Conservation (phyloP, 2,797 vertebrate genomes). For the Schizothorax lantsangensis region DNA sequence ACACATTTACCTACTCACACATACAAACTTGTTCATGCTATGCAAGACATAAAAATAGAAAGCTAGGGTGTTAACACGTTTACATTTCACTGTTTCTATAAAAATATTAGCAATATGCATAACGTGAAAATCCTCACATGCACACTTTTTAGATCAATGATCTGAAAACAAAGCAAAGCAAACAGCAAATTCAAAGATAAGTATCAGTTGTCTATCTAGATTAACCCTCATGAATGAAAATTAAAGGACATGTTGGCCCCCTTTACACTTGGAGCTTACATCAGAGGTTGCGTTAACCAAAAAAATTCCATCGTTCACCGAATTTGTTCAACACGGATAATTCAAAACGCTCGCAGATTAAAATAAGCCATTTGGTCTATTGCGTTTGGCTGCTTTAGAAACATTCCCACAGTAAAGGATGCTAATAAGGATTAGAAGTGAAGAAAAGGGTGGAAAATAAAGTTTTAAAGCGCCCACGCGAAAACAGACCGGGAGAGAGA, state of each 20-base stretch:
- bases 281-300: background rate
- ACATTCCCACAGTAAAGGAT: constrained; percentile 19
- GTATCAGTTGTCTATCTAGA: background rate
- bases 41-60: constrained; percentile 1
- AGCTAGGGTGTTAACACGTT: constrained; percentile 13
- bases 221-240: background rate
- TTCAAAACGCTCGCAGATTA: background rate
- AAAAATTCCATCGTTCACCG: background rate
- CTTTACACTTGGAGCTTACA: background rate
- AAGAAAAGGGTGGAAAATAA: constrained; percentile 34
- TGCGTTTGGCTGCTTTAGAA: background rate
- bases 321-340: constrained; percentile 5
- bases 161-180: constrained; percentile 1
- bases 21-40: constrained; percentile 11
- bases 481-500: constrained; percentile 9
- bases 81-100: background rate
- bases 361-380: constrained; percentile 33
- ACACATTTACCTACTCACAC: background rate
- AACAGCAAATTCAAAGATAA: background rate
- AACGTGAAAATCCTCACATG: background rate
- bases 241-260: background rate
- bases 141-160: background rate
- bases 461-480: constrained; percentile 18
- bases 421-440: constrained; percentile 27
- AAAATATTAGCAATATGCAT: constrained; percentile 7